Evolutionary conservation across 1,140 invertebrate genomes (phyloP), one percentile per base, ranked within the genome.

Genomic region (Drosophila erecta): DNA sequence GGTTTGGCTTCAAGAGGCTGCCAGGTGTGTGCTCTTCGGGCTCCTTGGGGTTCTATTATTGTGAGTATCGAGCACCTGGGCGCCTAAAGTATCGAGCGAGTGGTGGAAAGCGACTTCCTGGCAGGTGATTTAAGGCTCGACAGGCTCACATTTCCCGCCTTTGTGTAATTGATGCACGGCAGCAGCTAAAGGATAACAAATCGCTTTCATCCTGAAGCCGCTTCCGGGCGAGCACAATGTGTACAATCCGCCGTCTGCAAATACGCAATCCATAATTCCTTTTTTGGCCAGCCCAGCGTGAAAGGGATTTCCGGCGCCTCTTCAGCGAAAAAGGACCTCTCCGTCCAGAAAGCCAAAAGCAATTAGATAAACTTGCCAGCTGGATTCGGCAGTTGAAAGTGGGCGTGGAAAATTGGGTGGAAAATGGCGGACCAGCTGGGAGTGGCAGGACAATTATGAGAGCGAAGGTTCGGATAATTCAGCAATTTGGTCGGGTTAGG

Each of bases 281-380:
- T 41, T 53, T 70, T 58, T 37, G 14, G 54, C 57, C 78, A 78
- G 62, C 79, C 46, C 83, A 81, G 75, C 83, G 53, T 87, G 84
- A 81, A 86, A 79, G 64, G 67, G 76, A 75, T 89, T 76, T 81
- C 75, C 75, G 56, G 17, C 40, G 60, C 33, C 60, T 66, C 65
- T 35, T 47, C 37, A 14, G 33, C 27, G 38, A 69, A 61, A n/a
- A 54, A 20, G 35, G 30, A 56, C 24, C 41, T 44, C 24, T 12
- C 60, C 15, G 4, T 15, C 30, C 20, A 30, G 59, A 87, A 87
- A 87, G 83, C 83, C 87, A 87, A 87, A 87, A 87, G 83, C 83
- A 87, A 87, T 87, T 87, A 87, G 83, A 86, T 86, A 76, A 85
- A 77, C 77, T 62, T 59, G 79, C 58, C 61, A 85, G 70, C 78